phyloP scores from a whole-genome alignment of 2,797 vertebrate species.

The Schizopygopsis malacanthus region DNA sequence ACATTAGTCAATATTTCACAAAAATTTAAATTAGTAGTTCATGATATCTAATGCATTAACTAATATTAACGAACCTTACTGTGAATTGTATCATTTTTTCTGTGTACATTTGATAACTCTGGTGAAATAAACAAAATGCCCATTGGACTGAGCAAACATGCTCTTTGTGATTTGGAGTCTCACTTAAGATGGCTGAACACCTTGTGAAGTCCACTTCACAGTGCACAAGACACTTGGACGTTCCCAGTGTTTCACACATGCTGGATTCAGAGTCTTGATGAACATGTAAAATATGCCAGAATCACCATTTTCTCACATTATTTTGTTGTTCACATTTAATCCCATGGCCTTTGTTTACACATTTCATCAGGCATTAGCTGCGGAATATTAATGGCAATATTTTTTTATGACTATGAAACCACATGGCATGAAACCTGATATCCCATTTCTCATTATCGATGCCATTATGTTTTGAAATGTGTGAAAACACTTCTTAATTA shows the following conservation, averaged over 20 bases:
- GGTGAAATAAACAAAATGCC: background rate
- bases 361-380: slow-evolving; percentile 23
- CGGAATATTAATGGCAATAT: background rate
- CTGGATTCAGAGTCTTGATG: slow-evolving; percentile 6
- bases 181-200: slow-evolving; percentile 19
- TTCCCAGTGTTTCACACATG: slow-evolving; percentile 13
- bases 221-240: background rate
- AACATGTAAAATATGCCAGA: slow-evolving; percentile 13
- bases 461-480: slow-evolving; percentile 47
- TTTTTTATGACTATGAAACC: slow-evolving; percentile 17
- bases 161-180: slow-evolving; percentile 11
- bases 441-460: slow-evolving; percentile 32
- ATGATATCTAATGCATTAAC: background rate
- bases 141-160: slow-evolving; percentile 4
- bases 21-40: background rate
- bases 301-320: background rate
- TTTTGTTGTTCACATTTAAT: slow-evolving; percentile 29
- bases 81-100: background rate
- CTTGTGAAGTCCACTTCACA: slow-evolving; percentile 34
- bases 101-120: background rate
- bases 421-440: slow-evolving; percentile 26
- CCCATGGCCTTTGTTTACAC: slow-evolving; percentile 18
- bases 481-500: slow-evolving; percentile 59
- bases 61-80: background rate
- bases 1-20: background rate